Conservation (phyloP, 2,113 vertebrate species). For the Mystacornis crossleyi region DNA sequence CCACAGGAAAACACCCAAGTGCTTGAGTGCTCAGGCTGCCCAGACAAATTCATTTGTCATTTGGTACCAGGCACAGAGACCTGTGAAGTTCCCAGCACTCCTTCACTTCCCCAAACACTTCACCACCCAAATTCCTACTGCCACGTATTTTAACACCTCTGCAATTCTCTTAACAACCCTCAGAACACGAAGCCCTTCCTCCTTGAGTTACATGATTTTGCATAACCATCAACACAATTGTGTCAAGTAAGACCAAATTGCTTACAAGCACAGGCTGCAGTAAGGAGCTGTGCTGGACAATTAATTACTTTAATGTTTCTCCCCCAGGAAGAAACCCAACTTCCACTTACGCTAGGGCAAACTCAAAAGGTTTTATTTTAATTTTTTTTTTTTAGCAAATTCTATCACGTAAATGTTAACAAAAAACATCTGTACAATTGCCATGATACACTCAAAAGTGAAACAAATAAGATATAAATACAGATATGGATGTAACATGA, state of each 20-base stretch:
- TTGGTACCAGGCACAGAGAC: neutral
- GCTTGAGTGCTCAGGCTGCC: neutral
- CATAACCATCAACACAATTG: fast-evolving
- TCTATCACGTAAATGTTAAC: slow-evolving; percentile 93
- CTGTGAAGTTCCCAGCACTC: neutral
- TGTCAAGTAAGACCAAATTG: neutral
- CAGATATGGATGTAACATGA: slow-evolving; percentile 89
- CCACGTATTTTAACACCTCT: neutral
- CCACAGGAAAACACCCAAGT: neutral
- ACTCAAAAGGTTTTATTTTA: slow-evolving; percentile 80
- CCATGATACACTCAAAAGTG: slow-evolving; percentile 87
- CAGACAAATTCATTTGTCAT: neutral
- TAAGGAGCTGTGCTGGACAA: neutral
- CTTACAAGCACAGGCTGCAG: neutral
- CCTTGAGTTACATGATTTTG: neutral
- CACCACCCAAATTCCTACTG: neutral
- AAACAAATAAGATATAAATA: slow-evolving; percentile 94
- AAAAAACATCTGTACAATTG: slow-evolving; percentile 93
- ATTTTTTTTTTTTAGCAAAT: slow-evolving; percentile 87
- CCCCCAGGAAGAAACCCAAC: slow-evolving; percentile 26
- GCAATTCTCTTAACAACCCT: neutral
- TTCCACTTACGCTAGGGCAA: slow-evolving; percentile 90
- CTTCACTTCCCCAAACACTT: neutral
- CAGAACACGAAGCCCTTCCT: neutral
- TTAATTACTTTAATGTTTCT: neutral